These are phyloP conservation scores for Poecile montanus DNA, from an alignment of 2,797 vertebrate genomes.

Conservation along the genomic window DNA sequence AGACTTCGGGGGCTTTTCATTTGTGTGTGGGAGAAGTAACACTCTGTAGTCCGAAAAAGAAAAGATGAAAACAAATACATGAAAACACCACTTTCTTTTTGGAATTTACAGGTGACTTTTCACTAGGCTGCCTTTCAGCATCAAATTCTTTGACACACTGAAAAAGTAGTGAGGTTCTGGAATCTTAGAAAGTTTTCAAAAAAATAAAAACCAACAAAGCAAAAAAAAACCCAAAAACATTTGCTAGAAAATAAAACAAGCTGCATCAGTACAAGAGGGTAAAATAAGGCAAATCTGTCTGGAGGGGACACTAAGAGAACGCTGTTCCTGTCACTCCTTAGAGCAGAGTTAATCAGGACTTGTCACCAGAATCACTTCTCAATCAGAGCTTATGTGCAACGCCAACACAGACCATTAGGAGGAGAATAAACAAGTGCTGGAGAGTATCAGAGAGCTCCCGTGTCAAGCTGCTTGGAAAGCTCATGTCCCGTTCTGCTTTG, in stretches of 20 bases:
- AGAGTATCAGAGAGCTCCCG: not conserved
- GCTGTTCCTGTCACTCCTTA: not conserved
- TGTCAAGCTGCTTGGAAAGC: not conserved
- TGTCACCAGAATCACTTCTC: not conserved
- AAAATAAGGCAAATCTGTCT: not conserved
- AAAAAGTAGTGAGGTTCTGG: not conserved
- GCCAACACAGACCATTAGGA: not conserved
- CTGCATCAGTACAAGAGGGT: not conserved
- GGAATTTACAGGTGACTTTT: not conserved
- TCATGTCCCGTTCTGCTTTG: not conserved
- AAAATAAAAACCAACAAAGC: not conserved
- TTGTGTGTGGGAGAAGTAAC: not conserved
- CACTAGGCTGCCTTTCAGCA: not conserved
- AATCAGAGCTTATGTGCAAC: accelerated
- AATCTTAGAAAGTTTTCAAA: not conserved
- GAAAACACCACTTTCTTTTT: not conserved
- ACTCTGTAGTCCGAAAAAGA: not conserved
- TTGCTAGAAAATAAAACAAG: not conserved
- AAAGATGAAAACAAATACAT: not conserved
- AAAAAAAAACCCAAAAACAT: not conserved
- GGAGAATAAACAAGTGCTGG: not conserved
- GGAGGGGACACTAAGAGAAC: not conserved
- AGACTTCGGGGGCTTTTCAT: no score
- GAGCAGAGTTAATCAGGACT: not conserved
- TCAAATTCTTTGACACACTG: not conserved